Base-by-base conservation (phyloP, 92 coral and sea anemone genomes). In the Phenganax subtilis region DNA sequence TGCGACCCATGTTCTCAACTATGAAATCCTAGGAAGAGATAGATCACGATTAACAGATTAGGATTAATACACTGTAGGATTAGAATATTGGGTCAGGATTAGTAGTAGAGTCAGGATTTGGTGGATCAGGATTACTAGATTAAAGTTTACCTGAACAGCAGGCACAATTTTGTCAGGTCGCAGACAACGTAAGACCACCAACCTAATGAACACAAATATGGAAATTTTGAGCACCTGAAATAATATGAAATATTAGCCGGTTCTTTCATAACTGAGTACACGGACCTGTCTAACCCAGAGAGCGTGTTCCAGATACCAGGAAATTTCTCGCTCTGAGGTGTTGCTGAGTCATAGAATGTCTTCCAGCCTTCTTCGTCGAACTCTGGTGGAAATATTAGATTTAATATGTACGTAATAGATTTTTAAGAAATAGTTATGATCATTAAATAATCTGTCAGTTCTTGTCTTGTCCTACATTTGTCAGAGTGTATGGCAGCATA, bases 1-100 rank as follows among this genome's bases (percentile, higher is more conserved):
- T 88, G 51, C 98, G 96, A 25, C 98, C 98, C 98, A 94, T 94
- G 87, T 89, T 94, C 80, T 94, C 97, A 29, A 94, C 98, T 52
- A 94, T 94, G 71, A 90, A 94, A 63, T 94, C 97, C 98, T 94
- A 83, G 0, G 44, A 55, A 66, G 28, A 55, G 81, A 77, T 57
- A 8, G 16, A 6, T 30, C 4, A 69, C 57, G 55, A 47, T 25
- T 76, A 52, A 53, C 57, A 60, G 30, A 59, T 14, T 14, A 59
- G 25, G 25, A 59, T 59, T 14, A 59, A 3, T 20, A 59, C 25
- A 59, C 0, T 14, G 25, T 2, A 20, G 0, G 16, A 59, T 59
- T 59, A 59, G 0, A 59, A 59, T 14, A 14, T 0, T 20, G 16
- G 25, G 25, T 20, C 25, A 20, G 25, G 25, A 20, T 20, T 20